Percentiles rank a stretch among this genome's conserved stretches.
Evolutionary conservation across 2,113 vertebrate genomes (phyloP).

Genomic region (Tachysurus fulvidraco): DNA sequence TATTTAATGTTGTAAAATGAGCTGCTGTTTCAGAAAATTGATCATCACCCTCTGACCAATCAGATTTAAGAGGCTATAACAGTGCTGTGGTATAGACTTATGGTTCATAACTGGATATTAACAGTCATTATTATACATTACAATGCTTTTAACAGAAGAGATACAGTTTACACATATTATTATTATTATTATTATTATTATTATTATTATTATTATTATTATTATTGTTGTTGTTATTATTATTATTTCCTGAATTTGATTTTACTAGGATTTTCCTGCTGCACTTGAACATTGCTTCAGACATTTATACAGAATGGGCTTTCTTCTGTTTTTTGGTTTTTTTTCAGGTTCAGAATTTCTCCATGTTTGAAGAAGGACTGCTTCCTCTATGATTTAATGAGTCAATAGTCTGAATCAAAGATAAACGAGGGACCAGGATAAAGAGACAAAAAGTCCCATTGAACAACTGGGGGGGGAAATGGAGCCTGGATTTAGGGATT

Average conservation of each 20-base stretch:
- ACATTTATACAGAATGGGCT: neutral
- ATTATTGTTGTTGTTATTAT: neutral
- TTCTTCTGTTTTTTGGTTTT: neutral
- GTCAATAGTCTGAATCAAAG: constrained; percentile 44
- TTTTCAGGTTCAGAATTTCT: neutral
- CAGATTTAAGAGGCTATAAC: neutral
- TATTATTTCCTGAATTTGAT: neutral
- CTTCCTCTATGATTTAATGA: constrained; percentile 45
- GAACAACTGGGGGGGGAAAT: constrained; percentile 28
- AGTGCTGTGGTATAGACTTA: neutral
- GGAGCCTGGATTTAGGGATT: constrained; percentile 50
- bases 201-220: neutral
- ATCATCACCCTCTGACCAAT: neutral
- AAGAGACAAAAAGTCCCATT: constrained; percentile 47
- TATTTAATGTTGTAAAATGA: neutral
- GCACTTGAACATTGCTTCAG: constrained; percentile 13
- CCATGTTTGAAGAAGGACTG: constrained; percentile 32
- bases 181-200: neutral
- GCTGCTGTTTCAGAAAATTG: neutral
- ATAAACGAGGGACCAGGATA: neutral
- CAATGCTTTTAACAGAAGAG: constrained; percentile 9
- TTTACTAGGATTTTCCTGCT: neutral
- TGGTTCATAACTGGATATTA: neutral
- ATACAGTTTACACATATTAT: constrained; percentile 7
- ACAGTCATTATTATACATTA: neutral